Evolutionary conservation across 2,888 invertebrate genomes (phyloP).

Genomic region (Thereva nobilitata): DNA sequence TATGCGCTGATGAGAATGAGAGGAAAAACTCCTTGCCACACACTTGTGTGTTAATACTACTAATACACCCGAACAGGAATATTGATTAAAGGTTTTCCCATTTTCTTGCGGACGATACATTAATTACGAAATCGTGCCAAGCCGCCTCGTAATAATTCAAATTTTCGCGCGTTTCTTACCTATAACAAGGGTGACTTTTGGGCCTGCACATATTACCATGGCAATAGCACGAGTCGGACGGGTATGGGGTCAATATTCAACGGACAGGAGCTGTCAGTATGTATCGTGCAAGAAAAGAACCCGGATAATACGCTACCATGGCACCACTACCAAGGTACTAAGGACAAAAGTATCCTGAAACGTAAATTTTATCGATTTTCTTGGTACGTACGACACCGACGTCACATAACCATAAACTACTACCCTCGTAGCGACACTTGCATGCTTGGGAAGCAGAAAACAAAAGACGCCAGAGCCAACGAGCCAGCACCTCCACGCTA

Average conservation of each 20-base stretch:
- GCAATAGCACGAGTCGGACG: too few relatives aligned
- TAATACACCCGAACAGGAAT: background rate
- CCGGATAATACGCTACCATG: too few relatives aligned
- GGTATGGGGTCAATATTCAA: too few relatives aligned
- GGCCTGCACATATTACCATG: too few relatives aligned
- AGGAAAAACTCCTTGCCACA: conserved; percentile 10
- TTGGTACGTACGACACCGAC: conserved; percentile 22
- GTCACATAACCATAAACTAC: conserved; percentile 32
- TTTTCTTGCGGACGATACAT: conserved; percentile 22
- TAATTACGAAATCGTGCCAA: conserved; percentile 31
- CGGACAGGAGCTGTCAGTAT: too few relatives aligned
- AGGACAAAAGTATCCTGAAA: conserved; percentile 3
- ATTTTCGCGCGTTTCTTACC: conserved; percentile 24
- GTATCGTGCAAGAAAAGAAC: too few relatives aligned
- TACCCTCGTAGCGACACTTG: conserved; percentile 29
- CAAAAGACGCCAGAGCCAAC: conserved; percentile 13
- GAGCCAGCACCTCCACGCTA: conserved; percentile 23
- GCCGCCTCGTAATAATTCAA: conserved; percentile 1
- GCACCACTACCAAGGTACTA: too few relatives aligned
- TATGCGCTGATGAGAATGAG: background rate
- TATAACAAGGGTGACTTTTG: background rate
- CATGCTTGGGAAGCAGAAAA: conserved; percentile 20
- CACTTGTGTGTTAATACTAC: conserved; percentile 4
- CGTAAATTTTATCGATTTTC: conserved; percentile 28
- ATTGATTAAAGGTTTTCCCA: conserved; percentile 19